Evolutionary conservation across 2,797 vertebrate genomes (phyloP), one percentile per base, ranked within the genome.

Genomic region (Tinamus major): DNA sequence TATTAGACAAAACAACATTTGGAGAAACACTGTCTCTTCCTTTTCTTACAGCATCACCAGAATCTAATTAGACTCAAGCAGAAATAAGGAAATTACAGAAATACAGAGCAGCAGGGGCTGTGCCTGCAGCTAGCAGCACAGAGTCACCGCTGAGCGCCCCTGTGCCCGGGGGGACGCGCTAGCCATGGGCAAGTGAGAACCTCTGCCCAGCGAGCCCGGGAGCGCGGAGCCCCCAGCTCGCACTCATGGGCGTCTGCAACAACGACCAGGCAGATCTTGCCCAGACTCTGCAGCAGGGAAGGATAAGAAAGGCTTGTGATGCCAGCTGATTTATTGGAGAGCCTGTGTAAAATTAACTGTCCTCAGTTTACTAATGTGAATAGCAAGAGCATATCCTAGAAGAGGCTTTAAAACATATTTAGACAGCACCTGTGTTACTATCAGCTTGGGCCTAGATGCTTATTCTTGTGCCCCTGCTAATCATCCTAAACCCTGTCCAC

Each of bases 1-100:
- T 74, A 77, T 80, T 44, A 70, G 41, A 87, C 65, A 89, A 72
- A 68, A 51, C 31, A 51, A 33, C 1, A 20, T 56, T 70, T 79
- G 81, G 56, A 79, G 63, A 82, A 86, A 83, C 29, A 20, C 62
- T 13, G 51, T 33, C 63, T 56, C 49, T 87, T 91, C 42, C 84
- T 64, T 41, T 53, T 65, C 53, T 44, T 27, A 79, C 48, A 87
- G 72, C 39, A 82, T 29, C 8, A 9, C 12, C 58, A 75, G 86
- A 85, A 77, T 69, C 59, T 80, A 53, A 59, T 89, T 77, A 83
- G 33, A 77, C 83, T 65, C 91, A 41, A 62, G 58, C 56, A 58
- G 64, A 95, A 87, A 90, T 69, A 87, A 94, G 24, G 71, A 51
- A 93, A 95, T 94, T 79, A 90, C 80, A 81, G 83, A 48, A 70